phyloP scores from a whole-genome alignment of 2,888 invertebrate species.

The Matsumyia berberina region DNA sequence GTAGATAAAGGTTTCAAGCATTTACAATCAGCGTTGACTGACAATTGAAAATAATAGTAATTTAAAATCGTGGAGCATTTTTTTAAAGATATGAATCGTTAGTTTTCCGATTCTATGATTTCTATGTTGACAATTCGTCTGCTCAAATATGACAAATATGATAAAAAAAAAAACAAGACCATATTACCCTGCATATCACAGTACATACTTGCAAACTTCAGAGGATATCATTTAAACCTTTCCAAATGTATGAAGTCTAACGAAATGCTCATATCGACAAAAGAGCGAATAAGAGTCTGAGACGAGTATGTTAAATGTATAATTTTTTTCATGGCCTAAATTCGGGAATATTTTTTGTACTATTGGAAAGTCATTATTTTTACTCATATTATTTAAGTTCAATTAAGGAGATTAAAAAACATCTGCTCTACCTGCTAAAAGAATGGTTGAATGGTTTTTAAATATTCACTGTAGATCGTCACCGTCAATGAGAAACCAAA shows the following conservation, averaged over 20 bases:
- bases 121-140: too few relatives aligned
- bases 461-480: slow-evolving; percentile 45
- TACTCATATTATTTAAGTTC: slow-evolving; percentile 36
- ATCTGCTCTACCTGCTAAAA: slow-evolving; percentile 40
- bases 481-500: slow-evolving; percentile 1
- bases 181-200: too few relatives aligned
- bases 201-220: not conserved
- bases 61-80: too few relatives aligned
- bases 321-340: slow-evolving; percentile 31
- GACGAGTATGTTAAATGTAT: slow-evolving; percentile 17
- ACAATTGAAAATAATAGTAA: too few relatives aligned
- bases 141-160: too few relatives aligned
- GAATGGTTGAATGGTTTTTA: slow-evolving; percentile 25
- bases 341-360: slow-evolving; percentile 23
- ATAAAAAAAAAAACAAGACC: too few relatives aligned
- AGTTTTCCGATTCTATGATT: too few relatives aligned
- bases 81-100: too few relatives aligned
- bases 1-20: too few relatives aligned
- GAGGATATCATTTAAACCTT: slow-evolving; percentile 30
- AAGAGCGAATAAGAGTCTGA: slow-evolving; percentile 2
- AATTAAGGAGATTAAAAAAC: slow-evolving; percentile 52
- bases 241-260: slow-evolving; percentile 10
- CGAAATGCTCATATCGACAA: slow-evolving; percentile 10
- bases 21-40: too few relatives aligned
- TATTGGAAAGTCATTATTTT: slow-evolving; percentile 25